These are phyloP conservation scores for Antheraea pernyi DNA, from an alignment of 1,140 invertebrate genomes.

Conservation along the genomic window DNA sequence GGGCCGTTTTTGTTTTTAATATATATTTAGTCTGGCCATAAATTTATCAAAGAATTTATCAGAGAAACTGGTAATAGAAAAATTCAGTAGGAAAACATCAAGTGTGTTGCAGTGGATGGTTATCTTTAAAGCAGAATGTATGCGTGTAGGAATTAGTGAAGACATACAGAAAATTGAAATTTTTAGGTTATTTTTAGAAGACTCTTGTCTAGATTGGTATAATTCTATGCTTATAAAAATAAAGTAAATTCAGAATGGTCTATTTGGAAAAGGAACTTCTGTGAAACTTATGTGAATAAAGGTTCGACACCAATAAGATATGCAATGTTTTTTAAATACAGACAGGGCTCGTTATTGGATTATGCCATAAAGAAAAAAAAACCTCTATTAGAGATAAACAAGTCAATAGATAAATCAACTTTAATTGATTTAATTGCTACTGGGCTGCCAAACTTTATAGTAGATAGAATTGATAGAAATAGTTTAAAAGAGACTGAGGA, in stretches of 20 bases:
- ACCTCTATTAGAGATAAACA: no score
- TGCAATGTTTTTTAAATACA: no score
- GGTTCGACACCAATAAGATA: no score
- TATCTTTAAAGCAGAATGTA: conserved; percentile 10
- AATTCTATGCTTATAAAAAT: neutral
- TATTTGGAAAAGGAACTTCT: conserved; percentile 47
- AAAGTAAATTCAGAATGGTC: conserved; percentile 18
- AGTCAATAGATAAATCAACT: no score
- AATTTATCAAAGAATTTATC: conserved; percentile 9
- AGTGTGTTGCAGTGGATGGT: conserved; percentile 9
- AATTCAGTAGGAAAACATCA: conserved; percentile 8
- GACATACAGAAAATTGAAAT: conserved; percentile 2
- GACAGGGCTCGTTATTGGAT: no score
- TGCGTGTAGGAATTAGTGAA: conserved; percentile 3
- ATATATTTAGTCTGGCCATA: no score
- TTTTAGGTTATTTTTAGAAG: conserved; percentile 4
- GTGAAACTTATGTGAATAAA: conserved; percentile 44
- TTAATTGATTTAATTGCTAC: no score
- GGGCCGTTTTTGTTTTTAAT: no score
- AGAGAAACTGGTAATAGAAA: conserved; percentile 3
- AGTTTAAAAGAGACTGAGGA: no score
- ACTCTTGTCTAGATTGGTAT: conserved; percentile 1
- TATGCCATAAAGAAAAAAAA: no score
- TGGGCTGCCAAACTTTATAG: no score
- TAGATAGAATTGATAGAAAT: no score